phyloP scores from a whole-genome alignment of 1,140 invertebrate species.

The Oryzaephilus surinamensis region DNA sequence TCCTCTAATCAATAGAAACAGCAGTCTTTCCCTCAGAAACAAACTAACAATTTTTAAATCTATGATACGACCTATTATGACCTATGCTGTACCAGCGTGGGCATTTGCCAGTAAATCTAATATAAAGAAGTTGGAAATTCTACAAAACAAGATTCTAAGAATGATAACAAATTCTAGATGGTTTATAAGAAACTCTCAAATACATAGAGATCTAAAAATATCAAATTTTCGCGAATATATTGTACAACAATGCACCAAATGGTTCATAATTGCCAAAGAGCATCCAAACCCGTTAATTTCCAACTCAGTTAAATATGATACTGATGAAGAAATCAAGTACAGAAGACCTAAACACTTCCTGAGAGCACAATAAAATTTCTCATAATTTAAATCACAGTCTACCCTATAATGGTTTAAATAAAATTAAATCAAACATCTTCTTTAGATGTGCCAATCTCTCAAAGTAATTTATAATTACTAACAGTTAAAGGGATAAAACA shows the following conservation, averaged over 20 bases:
- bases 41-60: slow-evolving; percentile 17
- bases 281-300: neutral
- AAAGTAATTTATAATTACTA: too few species aligned
- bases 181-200: slow-evolving; percentile 6
- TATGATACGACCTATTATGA: slow-evolving; percentile 14
- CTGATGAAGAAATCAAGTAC: too few species aligned
- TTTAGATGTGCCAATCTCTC: too few species aligned
- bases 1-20: slow-evolving; percentile 12
- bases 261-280: neutral
- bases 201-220: slow-evolving; percentile 10
- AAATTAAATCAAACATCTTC: too few species aligned
- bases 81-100: slow-evolving; percentile 16
- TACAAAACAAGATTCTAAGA: slow-evolving; percentile 24
- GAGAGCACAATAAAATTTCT: too few species aligned
- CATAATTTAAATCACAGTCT: too few species aligned
- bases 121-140: slow-evolving; percentile 14
- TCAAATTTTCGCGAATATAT: slow-evolving; percentile 2
- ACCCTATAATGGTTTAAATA: too few species aligned
- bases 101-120: slow-evolving; percentile 7
- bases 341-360: too few species aligned
- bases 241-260: slow-evolving; percentile 1
- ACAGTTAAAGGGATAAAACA: too few species aligned
- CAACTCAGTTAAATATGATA: slow-evolving; percentile 1
- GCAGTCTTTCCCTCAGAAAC: slow-evolving; percentile 14
- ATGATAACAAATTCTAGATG: slow-evolving; percentile 10